phyloP scores from a whole-genome alignment of 2,797 vertebrate species.

The Hybognathus amarus region DNA sequence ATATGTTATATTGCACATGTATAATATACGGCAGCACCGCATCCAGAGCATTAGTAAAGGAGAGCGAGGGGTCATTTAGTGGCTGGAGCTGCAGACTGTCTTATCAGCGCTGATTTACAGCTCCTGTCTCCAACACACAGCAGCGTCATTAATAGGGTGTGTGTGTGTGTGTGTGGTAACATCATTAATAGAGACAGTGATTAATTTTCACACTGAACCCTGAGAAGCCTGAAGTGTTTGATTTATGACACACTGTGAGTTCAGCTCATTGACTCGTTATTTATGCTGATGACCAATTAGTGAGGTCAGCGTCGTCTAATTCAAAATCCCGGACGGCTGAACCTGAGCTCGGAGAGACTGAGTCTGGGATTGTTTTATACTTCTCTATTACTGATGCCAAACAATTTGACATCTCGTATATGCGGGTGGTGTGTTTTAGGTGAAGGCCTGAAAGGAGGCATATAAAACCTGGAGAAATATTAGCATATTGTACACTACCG shows the following conservation, averaged over 20 bases:
- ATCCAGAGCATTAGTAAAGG: not conserved
- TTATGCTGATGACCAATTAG: conserved; percentile 55
- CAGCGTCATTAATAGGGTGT: conserved; percentile 33
- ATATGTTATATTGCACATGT: not conserved
- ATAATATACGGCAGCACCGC: not conserved
- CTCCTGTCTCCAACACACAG: conserved; percentile 20
- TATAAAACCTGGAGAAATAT: not conserved
- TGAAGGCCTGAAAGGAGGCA: not conserved
- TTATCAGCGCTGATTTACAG: conserved; percentile 47
- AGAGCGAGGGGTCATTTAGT: conserved; percentile 17
- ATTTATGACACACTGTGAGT: conserved; percentile 49
- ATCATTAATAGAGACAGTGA: conserved; percentile 46
- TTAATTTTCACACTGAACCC: conserved; percentile 39
- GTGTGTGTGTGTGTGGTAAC: conserved; percentile 28
- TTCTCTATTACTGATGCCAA: not conserved
- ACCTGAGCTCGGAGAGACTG: not conserved
- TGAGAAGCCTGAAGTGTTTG: conserved; percentile 37
- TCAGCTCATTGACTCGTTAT: conserved; percentile 54
- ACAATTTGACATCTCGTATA: not conserved
- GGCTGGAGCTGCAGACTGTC: conserved; percentile 49
- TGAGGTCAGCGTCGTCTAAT: conserved; percentile 28
- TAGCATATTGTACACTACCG: too few relatives aligned
- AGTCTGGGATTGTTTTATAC: not conserved
- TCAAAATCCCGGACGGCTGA: not conserved
- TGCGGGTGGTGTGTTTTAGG: not conserved